Conservation (phyloP, 2,888 invertebrate species). For the Eudasyphora cyanicolor region DNA sequence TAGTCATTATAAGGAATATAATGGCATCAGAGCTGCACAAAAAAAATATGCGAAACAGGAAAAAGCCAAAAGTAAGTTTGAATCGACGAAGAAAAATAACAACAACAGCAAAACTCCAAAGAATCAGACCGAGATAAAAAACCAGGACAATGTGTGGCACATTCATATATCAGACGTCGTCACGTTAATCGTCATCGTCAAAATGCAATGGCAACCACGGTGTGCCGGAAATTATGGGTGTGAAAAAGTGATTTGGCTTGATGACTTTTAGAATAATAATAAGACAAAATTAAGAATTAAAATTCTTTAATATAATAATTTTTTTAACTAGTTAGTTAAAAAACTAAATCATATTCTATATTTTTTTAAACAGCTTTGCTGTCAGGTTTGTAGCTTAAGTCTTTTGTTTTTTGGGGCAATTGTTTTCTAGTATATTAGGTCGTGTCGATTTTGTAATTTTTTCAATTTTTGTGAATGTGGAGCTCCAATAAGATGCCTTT, state of each 20-base stretch:
- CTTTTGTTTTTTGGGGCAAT: not conserved
- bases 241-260: too few relatives aligned
- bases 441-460: not conserved
- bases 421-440: too few relatives aligned
- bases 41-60: not conserved
- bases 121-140: not conserved
- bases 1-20: conserved; percentile 59
- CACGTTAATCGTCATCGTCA: conserved; percentile 64
- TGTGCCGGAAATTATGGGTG: not conserved
- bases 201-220: conserved; percentile 17
- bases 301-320: too few relatives aligned
- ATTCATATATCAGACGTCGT: conserved; percentile 62
- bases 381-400: not conserved
- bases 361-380: not conserved
- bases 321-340: too few relatives aligned
- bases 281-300: too few relatives aligned
- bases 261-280: too few relatives aligned
- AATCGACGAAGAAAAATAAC: conserved; percentile 12
- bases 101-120: too few relatives aligned
- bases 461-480: too few relatives aligned
- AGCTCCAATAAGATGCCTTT: too few relatives aligned
- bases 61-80: conserved; percentile 49
- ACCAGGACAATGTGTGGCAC: conserved; percentile 37
- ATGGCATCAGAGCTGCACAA: conserved; percentile 42
- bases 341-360: too few relatives aligned